phyloP scores from a whole-genome alignment of 1,140 invertebrate genomes.

The Ceratina japonica region DNA sequence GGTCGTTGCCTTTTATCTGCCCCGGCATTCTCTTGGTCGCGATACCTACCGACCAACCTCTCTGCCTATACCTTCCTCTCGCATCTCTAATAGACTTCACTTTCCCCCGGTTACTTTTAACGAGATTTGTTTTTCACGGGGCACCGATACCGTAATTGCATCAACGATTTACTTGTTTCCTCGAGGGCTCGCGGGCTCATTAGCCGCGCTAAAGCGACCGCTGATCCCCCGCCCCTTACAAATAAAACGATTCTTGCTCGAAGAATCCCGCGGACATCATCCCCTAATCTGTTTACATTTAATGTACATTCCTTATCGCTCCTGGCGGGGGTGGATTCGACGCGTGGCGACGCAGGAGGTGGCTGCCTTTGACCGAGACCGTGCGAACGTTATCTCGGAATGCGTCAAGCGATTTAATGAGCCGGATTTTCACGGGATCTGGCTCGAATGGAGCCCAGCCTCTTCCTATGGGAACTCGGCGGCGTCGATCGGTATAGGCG shows the following conservation, averaged over 20 bases:
- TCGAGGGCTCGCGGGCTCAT: constrained; percentile 33
- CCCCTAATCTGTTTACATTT: constrained; percentile 39
- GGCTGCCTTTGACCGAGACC: constrained; percentile 42
- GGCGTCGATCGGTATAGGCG: constrained; percentile 35
- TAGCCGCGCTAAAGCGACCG: constrained; percentile 29
- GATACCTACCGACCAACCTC: background rate
- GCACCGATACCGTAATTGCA: constrained; percentile 7
- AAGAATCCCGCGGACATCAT: too few species aligned
- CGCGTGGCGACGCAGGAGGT: constrained; percentile 1
- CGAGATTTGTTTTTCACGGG: constrained; percentile 39
- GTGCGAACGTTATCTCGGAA: constrained; percentile 51
- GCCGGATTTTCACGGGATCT: constrained; percentile 65
- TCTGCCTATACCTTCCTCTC: background rate
- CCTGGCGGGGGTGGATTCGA: background rate
- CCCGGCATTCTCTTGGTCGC: constrained; percentile 6
- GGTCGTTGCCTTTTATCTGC: constrained; percentile 18
- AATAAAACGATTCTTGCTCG: background rate
- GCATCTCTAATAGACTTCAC: constrained; percentile 19
- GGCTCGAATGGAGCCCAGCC: constrained; percentile 42
- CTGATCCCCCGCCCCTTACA: background rate
- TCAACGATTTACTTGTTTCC: constrained; percentile 30
- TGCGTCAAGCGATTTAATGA: constrained; percentile 60
- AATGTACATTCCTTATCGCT: constrained; percentile 27
- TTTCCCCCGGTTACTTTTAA: constrained; percentile 37
- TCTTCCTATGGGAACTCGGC: constrained; percentile 37